Evolutionary conservation across 2,113 vertebrate genomes (phyloP).

Genomic region (Zootoca vivipara): DNA sequence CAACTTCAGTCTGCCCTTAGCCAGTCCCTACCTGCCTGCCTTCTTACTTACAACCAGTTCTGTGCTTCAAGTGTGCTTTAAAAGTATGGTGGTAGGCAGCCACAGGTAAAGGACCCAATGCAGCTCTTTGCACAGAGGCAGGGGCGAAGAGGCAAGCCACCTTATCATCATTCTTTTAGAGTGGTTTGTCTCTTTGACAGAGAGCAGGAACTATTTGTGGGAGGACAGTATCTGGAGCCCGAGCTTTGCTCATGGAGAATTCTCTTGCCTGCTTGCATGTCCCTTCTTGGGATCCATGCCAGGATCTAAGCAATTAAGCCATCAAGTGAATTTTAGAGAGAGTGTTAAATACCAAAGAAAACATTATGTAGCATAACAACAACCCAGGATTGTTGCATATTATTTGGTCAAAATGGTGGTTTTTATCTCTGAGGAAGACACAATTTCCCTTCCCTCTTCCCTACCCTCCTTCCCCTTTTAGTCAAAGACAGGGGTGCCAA

Average conservation of each 20-base stretch:
- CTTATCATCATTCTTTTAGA: neutral
- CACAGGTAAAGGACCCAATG: neutral
- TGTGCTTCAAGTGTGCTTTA: too few species aligned
- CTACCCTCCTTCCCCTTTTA: neutral
- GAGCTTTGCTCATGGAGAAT: neutral
- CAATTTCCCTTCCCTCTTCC: constrained; percentile 35
- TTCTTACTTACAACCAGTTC: too few species aligned
- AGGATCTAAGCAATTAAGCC: constrained; percentile 48
- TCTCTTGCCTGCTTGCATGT: neutral
- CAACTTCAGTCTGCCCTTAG: too few species aligned
- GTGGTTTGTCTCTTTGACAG: neutral
- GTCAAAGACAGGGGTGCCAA: neutral
- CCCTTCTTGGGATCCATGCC: constrained; percentile 43
- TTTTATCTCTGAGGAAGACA: constrained; percentile 42
- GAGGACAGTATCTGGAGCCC: neutral
- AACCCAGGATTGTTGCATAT: constrained; percentile 27
- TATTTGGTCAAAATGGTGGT: constrained; percentile 33
- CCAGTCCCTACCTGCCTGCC: too few species aligned
- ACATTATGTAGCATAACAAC: constrained; percentile 39
- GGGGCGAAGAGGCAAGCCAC: neutral
- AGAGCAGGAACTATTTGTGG: neutral
- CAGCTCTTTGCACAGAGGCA: neutral
- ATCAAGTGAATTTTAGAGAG: constrained; percentile 53
- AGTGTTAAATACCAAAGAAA: constrained; percentile 45
- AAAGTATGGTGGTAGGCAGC: too few species aligned